phyloP scores from a whole-genome alignment of 23 tunicate genomes.

The Halocynthia roretzi region DNA sequence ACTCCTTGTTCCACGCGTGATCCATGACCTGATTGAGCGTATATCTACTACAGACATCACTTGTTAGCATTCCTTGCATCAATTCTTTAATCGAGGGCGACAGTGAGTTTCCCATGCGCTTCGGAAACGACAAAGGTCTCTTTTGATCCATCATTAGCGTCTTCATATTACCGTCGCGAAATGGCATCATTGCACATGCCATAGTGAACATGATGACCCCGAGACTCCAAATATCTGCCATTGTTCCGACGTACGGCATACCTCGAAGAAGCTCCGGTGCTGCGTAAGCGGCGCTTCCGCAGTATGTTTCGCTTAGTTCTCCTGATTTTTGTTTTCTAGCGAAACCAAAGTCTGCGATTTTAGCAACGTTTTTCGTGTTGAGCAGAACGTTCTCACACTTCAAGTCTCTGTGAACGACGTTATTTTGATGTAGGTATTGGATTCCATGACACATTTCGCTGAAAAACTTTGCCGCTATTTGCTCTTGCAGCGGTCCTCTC shows the following conservation, averaged over 20 bases:
- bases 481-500: slow-evolving; percentile 55
- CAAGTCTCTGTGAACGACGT: slow-evolving; percentile 79
- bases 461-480: slow-evolving; percentile 36
- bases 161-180: slow-evolving; percentile 46
- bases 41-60: slow-evolving; percentile 10
- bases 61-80: slow-evolving; percentile 51
- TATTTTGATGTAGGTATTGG: slow-evolving; percentile 47
- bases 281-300: slow-evolving; percentile 93
- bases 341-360: slow-evolving; percentile 94
- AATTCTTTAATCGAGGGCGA: slow-evolving; percentile 19
- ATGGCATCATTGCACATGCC: slow-evolving; percentile 80
- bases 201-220: slow-evolving; percentile 78
- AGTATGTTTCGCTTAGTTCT: slow-evolving; percentile 74
- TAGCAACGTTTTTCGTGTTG: slow-evolving; percentile 37
- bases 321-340: slow-evolving; percentile 42
- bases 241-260: slow-evolving; percentile 51
- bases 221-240: slow-evolving; percentile 78
- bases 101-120: slow-evolving; percentile 29
- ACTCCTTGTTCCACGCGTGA: slow-evolving; percentile 20
- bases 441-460: slow-evolving; percentile 53
- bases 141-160: slow-evolving; percentile 43
- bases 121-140: slow-evolving; percentile 44
- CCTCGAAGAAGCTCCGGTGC: slow-evolving; percentile 81
- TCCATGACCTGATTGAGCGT: slow-evolving; percentile 6
- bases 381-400: slow-evolving; percentile 88